Base-by-base conservation (phyloP, 2,888 invertebrate species). In the Orthonychiurus folsomi region DNA sequence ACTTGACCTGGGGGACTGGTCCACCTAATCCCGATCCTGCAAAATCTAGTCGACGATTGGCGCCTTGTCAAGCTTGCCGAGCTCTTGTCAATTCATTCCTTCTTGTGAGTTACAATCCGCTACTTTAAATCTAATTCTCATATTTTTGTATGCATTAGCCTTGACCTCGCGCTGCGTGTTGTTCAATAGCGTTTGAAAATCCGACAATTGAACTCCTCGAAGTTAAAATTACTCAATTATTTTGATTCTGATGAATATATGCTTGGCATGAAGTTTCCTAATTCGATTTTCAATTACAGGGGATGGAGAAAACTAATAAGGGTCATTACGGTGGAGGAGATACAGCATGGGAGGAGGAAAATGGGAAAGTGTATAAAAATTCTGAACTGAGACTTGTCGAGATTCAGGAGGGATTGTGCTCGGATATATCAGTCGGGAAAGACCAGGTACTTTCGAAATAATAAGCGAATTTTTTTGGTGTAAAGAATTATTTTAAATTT, bases 301-400 rank as follows among this genome's bases (percentile, higher is more conserved):
- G 91, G 1, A 79, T 94, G 69, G 86, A 87, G 66, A 82, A 83
- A 70, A 94, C 93, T 0, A 80, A 86, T n/a, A 83, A 89, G 72
- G 89, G 88, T 15, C 91, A 92, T 77, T 93, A 88, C 78, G 93
- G 90, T 73, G 94, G 94, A 2, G 94, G 94, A 0, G 93, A 94
- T 76, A 85, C 92, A 0, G 91, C 89, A 3, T 94, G 93, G 92
- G 94, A 94, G 76, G 90, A 92, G 76, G 86, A 90, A 74, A 89
- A 90, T 72, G 78, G 90, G 60, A 85, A 86, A 59, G 84, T 86
- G 1, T 94, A 93, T 76, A 84, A 86, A 67, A 86, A 83, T 12
- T 92, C 93, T 76, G 95, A 94, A 81, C 85, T 94, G 25, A 82
- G 96, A 57, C 80, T 95, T 50, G 85, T 91, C 18, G 96, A 96